A percentile compares a stretch with the other conserved stretches of the same genome.
Conservation (phyloP, 2,888 invertebrate genomes). For the Sicus ferrugineus region DNA sequence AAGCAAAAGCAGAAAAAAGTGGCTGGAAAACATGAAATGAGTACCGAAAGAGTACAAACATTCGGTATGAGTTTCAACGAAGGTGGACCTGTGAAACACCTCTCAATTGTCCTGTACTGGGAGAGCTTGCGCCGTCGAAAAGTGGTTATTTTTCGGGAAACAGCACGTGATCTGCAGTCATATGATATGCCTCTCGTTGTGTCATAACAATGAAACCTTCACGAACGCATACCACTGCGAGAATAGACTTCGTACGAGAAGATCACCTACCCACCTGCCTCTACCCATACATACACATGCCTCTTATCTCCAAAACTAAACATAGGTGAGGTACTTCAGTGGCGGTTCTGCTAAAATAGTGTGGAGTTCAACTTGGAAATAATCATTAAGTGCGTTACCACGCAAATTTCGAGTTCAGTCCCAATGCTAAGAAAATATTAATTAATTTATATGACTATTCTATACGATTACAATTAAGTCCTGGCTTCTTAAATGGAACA, state of each 20-base stretch:
- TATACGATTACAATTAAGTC: too few species aligned
- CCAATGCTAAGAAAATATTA: too few species aligned
- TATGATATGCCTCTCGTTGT: constrained; percentile 9
- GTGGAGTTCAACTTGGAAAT: too few species aligned
- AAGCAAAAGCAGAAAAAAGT: not conserved
- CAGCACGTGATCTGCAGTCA: constrained; percentile 27
- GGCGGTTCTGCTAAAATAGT: not conserved
- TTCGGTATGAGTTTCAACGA: too few species aligned
- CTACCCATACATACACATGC: not conserved
- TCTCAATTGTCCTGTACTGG: too few species aligned
- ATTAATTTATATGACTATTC: too few species aligned
- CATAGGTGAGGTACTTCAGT: not conserved
- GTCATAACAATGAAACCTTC: constrained; percentile 20
- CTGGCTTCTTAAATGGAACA: too few species aligned
- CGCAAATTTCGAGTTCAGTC: too few species aligned
- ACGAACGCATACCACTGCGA: not conserved
- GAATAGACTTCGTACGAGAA: not conserved
- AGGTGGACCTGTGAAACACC: too few species aligned
- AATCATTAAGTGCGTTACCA: too few species aligned
- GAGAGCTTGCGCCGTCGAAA: not conserved
- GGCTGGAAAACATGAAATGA: not conserved
- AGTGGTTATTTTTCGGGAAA: constrained; percentile 1
- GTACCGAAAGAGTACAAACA: too few species aligned
- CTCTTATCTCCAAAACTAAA: not conserved
- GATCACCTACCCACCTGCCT: not conserved